phyloP scores from a whole-genome alignment of 2,888 invertebrate genomes.

The Synanthedon myopaeformis region DNA sequence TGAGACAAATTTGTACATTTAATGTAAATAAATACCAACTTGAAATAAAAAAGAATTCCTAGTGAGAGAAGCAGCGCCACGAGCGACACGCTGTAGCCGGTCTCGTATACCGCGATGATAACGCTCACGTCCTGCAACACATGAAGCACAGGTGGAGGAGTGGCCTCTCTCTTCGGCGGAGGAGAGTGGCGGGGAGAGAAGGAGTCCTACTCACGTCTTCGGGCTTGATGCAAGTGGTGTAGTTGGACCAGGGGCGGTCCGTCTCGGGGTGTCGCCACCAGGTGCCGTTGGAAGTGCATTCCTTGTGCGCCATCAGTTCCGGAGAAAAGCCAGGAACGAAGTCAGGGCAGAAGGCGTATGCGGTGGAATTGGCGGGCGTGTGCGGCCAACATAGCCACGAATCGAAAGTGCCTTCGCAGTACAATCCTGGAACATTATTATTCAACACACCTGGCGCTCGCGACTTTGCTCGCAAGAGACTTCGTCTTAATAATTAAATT shows the following conservation, averaged over 20 bases:
- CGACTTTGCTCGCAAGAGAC: too few relatives aligned
- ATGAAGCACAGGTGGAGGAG: not conserved
- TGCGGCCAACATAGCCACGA: conserved; percentile 85
- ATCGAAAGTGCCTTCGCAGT: conserved; percentile 83
- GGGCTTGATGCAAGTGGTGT: conserved; percentile 83
- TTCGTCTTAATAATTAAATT: too few relatives aligned
- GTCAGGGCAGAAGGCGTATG: conserved; percentile 76
- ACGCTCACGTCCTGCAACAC: conserved; percentile 44
- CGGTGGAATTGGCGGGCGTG: conserved; percentile 76
- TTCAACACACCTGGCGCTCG: not conserved
- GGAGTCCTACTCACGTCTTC: conserved; percentile 66
- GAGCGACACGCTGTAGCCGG: conserved; percentile 88
- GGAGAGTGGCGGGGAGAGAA: too few relatives aligned
- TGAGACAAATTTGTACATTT: too few relatives aligned
- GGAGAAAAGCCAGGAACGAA: conserved; percentile 83
- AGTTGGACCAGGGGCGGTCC: conserved; percentile 88
- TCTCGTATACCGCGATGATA: conserved; percentile 83
- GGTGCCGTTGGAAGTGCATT: conserved; percentile 81
- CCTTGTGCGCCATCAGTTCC: conserved; percentile 82
- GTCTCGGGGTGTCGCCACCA: conserved; percentile 87
- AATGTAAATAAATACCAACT: conserved; percentile 70
- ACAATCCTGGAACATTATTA: conserved; percentile 47
- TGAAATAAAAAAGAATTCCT: conserved; percentile 86
- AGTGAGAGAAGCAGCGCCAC: conserved; percentile 86
- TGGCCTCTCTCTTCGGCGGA: conserved; percentile 67